A percentile compares a stretch with the other conserved stretches of the same genome.
phyloP scores from a whole-genome alignment of 23 tunicate species.

The Clavelina lepadiformis region DNA sequence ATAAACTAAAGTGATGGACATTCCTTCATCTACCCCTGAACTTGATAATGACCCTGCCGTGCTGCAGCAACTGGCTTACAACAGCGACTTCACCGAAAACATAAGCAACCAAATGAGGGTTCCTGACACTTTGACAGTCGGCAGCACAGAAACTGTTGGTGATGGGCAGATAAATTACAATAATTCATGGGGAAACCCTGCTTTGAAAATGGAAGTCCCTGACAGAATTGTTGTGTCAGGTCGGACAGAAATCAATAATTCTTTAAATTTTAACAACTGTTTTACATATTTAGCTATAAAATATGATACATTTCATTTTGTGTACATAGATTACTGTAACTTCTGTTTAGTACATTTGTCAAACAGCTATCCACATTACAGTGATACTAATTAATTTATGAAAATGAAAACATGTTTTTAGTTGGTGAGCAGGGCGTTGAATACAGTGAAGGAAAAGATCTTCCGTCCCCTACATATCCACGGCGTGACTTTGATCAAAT shows the following conservation, averaged over 20 bases:
- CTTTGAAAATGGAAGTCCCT: conserved; percentile 73
- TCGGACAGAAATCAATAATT: background rate
- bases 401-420: conserved; percentile 3
- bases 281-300: background rate
- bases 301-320: background rate
- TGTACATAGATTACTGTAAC: background rate
- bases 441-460: conserved; percentile 34
- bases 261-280: background rate
- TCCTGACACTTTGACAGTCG: conserved; percentile 62
- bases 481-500: too few relatives aligned
- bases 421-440: conserved; percentile 68
- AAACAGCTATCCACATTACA: background rate
- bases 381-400: background rate
- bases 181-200: conserved; percentile 4
- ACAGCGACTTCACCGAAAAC: conserved; percentile 48
- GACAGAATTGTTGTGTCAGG: conserved; percentile 86
- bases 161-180: background rate
- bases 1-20: background rate
- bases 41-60: conserved; percentile 28
- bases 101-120: conserved; percentile 72
- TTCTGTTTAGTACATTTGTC: background rate
- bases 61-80: conserved; percentile 41
- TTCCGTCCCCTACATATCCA: background rate
- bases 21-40: conserved; percentile 3
- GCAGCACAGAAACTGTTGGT: background rate